Percentiles rank a stretch among this genome's conserved stretches.
Conservation (phyloP, 2,113 vertebrate genomes). For the Rhinoptilus africanus region DNA sequence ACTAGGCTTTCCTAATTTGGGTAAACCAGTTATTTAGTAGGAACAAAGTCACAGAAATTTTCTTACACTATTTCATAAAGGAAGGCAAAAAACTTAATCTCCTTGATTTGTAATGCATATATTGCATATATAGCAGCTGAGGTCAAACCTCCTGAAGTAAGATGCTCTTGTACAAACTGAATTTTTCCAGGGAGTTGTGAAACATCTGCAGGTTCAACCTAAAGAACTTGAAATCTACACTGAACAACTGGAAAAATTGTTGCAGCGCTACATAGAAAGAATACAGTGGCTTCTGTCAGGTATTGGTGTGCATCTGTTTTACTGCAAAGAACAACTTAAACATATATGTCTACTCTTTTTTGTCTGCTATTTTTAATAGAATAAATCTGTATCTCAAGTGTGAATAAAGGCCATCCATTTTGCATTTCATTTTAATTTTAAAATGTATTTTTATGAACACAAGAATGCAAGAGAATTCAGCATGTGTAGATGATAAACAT, state of each 20-base stretch:
- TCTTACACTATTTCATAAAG: background rate
- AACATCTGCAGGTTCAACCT: conserved; percentile 74
- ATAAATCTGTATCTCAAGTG: background rate
- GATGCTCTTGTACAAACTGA: background rate
- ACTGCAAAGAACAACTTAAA: background rate
- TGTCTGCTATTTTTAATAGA: background rate
- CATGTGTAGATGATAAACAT: background rate
- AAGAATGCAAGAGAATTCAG: background rate
- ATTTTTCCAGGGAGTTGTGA: conserved; percentile 74
- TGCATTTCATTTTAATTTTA: background rate
- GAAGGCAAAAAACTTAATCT: background rate
- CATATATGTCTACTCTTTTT: background rate
- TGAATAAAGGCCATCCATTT: background rate
- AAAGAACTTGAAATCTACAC: conserved; percentile 74
- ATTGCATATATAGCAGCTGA: background rate
- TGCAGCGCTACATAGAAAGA: conserved; percentile 68
- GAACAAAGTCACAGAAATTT: background rate
- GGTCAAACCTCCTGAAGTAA: background rate
- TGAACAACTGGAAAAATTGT: conserved; percentile 51
- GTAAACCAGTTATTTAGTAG: background rate
- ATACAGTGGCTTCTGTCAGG: conserved; percentile 85
- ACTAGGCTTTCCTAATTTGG: background rate
- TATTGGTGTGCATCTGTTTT: background rate
- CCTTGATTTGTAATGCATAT: background rate
- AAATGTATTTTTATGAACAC: background rate